Evolutionary conservation across 2,888 invertebrate genomes (phyloP).

Genomic region (Acheta domesticus): DNA sequence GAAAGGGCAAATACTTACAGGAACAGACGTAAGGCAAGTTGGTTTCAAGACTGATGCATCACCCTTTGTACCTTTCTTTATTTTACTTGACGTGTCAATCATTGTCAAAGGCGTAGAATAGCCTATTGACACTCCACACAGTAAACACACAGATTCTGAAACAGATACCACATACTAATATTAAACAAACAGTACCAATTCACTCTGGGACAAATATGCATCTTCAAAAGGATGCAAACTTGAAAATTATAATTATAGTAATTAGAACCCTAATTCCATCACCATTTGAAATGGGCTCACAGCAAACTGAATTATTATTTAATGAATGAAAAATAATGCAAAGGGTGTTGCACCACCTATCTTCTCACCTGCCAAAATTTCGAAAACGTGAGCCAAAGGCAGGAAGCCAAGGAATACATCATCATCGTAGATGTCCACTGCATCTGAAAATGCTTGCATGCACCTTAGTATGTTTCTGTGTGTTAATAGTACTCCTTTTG

Average conservation of each 20-base stretch:
- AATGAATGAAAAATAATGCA: too few species aligned
- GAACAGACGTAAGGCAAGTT: slow-evolving; percentile 94
- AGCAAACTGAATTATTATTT: too few species aligned
- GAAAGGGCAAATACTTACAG: slow-evolving; percentile 58
- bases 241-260: too few species aligned
- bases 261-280: too few species aligned
- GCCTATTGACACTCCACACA: slow-evolving; percentile 83
- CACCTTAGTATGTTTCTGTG: slow-evolving; percentile 80
- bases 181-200: not conserved
- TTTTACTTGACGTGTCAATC: slow-evolving; percentile 90
- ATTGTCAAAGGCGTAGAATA: slow-evolving; percentile 94
- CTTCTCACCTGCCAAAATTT: slow-evolving; percentile 73
- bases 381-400: slow-evolving; percentile 95
- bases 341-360: too few species aligned
- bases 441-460: slow-evolving; percentile 76
- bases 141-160: slow-evolving; percentile 43
- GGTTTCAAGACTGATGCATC: slow-evolving; percentile 89
- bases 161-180: slow-evolving; percentile 19
- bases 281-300: too few species aligned
- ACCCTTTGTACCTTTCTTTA: slow-evolving; percentile 90
- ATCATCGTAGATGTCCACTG: slow-evolving; percentile 63
- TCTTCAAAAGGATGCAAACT: too few species aligned
- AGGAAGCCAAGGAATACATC: slow-evolving; percentile 93
- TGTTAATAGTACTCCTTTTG: slow-evolving; percentile 83
- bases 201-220: too few species aligned